Percentiles rank a stretch among this genome's conserved stretches.
Conservation (phyloP, 2,113 vertebrate species). For the Hippocampus abdominalis region DNA sequence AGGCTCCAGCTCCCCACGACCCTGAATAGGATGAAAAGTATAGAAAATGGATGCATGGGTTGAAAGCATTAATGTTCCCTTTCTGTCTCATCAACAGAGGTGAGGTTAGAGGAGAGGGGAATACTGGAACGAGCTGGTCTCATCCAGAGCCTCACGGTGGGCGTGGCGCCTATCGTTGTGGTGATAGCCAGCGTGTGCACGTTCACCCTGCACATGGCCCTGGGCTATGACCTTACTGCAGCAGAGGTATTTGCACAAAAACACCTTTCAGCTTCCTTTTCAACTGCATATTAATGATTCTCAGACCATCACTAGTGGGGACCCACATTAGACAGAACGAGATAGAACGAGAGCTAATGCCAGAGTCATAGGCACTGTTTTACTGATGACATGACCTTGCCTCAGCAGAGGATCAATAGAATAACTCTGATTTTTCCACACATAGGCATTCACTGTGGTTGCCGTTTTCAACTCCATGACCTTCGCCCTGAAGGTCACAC, state of each 20-base stretch:
- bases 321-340: not conserved
- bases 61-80: conserved; percentile 6
- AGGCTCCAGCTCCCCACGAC: not conserved
- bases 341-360: not conserved
- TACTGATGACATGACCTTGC: not conserved
- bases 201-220: conserved; percentile 77
- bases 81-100: conserved; percentile 54
- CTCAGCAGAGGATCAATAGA: not conserved
- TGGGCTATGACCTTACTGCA: conserved; percentile 77
- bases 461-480: conserved; percentile 82
- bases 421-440: conserved; percentile 5
- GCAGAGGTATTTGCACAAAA: conserved; percentile 67
- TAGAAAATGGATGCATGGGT: not conserved
- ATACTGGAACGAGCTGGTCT: conserved; percentile 73
- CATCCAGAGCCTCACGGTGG: conserved; percentile 76
- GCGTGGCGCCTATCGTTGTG: conserved; percentile 73
- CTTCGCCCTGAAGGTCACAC: conserved; percentile 77
- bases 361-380: not conserved
- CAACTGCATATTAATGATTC: not conserved
- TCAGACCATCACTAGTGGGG: not conserved
- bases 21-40: not conserved
- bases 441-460: conserved; percentile 78
- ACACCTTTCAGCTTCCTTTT: not conserved
- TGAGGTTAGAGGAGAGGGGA: conserved; percentile 69
- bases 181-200: conserved; percentile 79